phyloP scores from a whole-genome alignment of 2,113 vertebrate genomes.

The Jacana jacana region DNA sequence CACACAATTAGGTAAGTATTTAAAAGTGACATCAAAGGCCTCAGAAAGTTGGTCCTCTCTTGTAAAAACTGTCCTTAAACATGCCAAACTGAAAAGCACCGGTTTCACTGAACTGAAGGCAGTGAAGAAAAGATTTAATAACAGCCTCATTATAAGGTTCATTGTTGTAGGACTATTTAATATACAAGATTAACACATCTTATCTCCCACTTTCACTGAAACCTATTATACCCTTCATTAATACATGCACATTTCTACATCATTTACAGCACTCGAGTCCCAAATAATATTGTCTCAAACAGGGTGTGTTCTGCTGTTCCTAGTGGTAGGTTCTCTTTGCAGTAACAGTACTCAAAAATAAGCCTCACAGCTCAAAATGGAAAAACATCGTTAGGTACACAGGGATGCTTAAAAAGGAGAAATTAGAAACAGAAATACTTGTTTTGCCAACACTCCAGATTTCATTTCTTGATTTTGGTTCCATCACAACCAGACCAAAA shows the following conservation, averaged over 20 bases:
- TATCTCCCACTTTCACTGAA: slow-evolving; percentile 65
- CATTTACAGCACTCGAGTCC: slow-evolving; percentile 50
- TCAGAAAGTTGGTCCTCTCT: not conserved
- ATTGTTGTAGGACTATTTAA: slow-evolving; percentile 65
- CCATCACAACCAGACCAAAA: not conserved
- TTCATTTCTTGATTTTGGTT: not conserved
- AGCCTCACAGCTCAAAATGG: not conserved
- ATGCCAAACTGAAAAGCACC: not conserved
- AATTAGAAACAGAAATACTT: not conserved
- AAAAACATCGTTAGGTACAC: not conserved
- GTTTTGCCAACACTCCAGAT: not conserved
- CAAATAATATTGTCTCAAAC: slow-evolving; percentile 27
- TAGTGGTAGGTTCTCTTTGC: not conserved
- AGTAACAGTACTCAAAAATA: not conserved
- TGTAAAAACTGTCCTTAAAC: slow-evolving; percentile 16
- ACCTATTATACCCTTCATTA: slow-evolving; percentile 65
- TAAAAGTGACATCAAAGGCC: not conserved
- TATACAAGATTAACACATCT: slow-evolving; percentile 73
- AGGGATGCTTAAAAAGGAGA: not conserved
- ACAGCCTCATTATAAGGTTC: slow-evolving; percentile 63
- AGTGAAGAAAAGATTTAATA: slow-evolving; percentile 61
- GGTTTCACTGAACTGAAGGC: slow-evolving; percentile 50
- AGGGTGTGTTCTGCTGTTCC: not conserved
- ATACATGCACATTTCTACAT: slow-evolving; percentile 52
- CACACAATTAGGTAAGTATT: not conserved